Base-by-base conservation (phyloP, 2,113 vertebrate genomes). In the Eidolon helvum region DNA sequence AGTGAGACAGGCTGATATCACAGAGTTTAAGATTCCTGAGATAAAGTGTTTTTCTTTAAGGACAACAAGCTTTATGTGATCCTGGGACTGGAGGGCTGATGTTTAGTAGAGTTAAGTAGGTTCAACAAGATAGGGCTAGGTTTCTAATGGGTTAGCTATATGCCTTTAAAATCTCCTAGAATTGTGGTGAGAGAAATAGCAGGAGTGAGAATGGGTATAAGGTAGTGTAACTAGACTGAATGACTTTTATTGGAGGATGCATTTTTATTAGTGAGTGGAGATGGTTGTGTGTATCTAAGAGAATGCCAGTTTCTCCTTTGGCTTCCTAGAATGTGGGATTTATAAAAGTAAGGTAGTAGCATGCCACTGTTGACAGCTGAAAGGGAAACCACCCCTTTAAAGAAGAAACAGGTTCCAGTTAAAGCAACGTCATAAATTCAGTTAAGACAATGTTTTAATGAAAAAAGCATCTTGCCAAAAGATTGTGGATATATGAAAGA, bases 401-500 rank as follows among this genome's bases (percentile, higher is more conserved):
- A 80, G 33, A 24, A 71, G 66, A 86, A 19, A 26, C 19, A 77
- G 4, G 10, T 57, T 75, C 86, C 26, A 55, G 14, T 26, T 61
- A 90, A 90, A 77, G n/a, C 53, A 48, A 79, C 30, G 21, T 50
- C 50, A 15, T 50, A 45, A 77, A 68, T 14, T 82, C 88, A 19
- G 48, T 66, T 90, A 75, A 90, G 55, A 80, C 2, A 92, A 35
- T 35, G 10, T 66, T 79, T 78, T 84, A 40, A 78, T 79, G 48
- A 35, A 11, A 57, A 86, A 82, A 85, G 15, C 14, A 48, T 24
- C 63, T 92, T 85, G 10, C 30, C 30, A 43, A 79, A 82, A 90
- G n/a, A 79, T 2, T 59, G 35, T 14, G n/a, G 78, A 57, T 5
- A 43, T 19, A 33, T 55, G 53, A 59, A 90, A 75, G 19, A n/a